These are phyloP conservation scores for Atta colombica DNA, from an alignment of 1,140 invertebrate species.

Conservation along the genomic window DNA sequence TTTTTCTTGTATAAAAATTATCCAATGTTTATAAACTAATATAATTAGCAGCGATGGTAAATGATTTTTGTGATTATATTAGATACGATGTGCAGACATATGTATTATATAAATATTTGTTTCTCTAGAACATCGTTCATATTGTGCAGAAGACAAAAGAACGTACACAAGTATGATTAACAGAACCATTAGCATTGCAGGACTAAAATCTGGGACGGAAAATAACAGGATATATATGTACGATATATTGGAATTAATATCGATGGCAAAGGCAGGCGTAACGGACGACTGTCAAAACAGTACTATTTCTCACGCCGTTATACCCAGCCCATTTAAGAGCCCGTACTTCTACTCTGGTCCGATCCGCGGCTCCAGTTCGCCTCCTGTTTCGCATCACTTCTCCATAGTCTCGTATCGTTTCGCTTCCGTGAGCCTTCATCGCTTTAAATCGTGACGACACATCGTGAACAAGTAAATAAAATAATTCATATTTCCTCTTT, in stretches of 20 bases:
- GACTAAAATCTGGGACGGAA: slow-evolving; percentile 34
- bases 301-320: slow-evolving; percentile 82
- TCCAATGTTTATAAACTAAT: too few relatives aligned
- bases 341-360: slow-evolving; percentile 61
- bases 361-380: slow-evolving; percentile 67
- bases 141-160: background rate
- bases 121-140: background rate
- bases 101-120: background rate
- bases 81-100: background rate
- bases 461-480: slow-evolving; percentile 41
- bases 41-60: background rate
- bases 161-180: slow-evolving; percentile 31
- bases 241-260: slow-evolving; percentile 37
- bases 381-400: slow-evolving; percentile 68
- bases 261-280: slow-evolving; percentile 45
- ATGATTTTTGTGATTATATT: background rate
- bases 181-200: slow-evolving; percentile 27
- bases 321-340: slow-evolving; percentile 81
- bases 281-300: slow-evolving; percentile 83
- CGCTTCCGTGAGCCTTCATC: slow-evolving; percentile 36
- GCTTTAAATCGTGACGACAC: background rate
- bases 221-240: slow-evolving; percentile 9
- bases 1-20: too few relatives aligned
- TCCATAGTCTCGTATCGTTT: slow-evolving; percentile 69
- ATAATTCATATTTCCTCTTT: slow-evolving; percentile 20